Percentiles rank a stretch among this genome's conserved stretches.
These are phyloP conservation scores for Ctenoplectra terminalis DNA, from an alignment of 1,140 invertebrate genomes.

Conservation along the genomic window DNA sequence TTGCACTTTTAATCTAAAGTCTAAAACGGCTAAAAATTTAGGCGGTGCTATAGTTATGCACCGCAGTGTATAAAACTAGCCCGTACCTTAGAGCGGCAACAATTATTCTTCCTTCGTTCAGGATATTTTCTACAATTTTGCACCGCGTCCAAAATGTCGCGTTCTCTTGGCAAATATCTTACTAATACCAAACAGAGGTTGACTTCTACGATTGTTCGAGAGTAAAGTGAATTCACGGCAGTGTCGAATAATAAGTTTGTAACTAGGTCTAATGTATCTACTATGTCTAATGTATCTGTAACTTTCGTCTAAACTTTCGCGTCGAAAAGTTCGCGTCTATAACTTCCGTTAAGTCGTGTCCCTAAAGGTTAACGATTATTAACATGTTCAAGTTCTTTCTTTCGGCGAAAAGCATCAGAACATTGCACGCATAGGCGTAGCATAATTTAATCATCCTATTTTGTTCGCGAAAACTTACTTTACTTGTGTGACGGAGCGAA, in stretches of 20 bases:
- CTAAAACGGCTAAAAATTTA: too few relatives aligned
- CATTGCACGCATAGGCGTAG: too few relatives aligned
- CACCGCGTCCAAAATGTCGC: background rate
- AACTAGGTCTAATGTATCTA: conserved; percentile 1
- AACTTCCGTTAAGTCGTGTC: background rate
- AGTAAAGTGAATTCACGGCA: background rate
- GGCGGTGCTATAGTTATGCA: too few relatives aligned
- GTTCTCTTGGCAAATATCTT: background rate
- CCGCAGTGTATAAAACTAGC: too few relatives aligned
- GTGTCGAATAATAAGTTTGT: conserved; percentile 7
- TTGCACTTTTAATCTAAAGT: too few relatives aligned
- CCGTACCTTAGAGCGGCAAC: too few relatives aligned
- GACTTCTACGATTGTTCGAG: background rate
- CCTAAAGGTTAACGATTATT: background rate
- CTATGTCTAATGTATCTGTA: background rate
- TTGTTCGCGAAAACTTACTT: too few relatives aligned
- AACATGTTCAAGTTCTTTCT: background rate
- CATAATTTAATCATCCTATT: too few relatives aligned
- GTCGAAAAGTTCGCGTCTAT: background rate
- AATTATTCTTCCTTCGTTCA: too few relatives aligned
- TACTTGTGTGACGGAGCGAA: too few relatives aligned
- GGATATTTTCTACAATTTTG: background rate
- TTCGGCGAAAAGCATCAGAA: background rate
- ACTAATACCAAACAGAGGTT: background rate
- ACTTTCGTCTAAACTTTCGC: background rate